Conservation (phyloP, 2,888 invertebrate species). For the Acanthosepion esculentum region DNA sequence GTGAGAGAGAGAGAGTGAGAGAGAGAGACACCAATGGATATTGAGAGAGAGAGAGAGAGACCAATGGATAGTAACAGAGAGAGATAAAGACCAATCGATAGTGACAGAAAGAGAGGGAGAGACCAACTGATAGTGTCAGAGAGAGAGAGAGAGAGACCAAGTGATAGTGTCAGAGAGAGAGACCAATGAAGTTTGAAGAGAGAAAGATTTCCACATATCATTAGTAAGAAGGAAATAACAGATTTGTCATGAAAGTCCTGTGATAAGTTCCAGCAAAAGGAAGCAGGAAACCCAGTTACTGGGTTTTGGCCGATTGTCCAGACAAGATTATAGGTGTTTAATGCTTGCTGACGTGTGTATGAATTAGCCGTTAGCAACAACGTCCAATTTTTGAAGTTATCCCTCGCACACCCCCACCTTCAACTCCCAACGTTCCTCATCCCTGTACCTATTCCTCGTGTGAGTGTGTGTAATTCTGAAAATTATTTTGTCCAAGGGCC, state of each 20-base stretch:
- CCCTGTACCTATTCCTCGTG: background rate
- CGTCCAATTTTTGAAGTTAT: background rate
- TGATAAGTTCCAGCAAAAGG: background rate
- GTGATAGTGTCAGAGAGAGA: too few species aligned
- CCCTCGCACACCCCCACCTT: background rate
- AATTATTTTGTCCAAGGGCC: background rate
- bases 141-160: too few species aligned
- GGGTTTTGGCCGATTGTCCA: background rate
- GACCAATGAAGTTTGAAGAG: too few species aligned
- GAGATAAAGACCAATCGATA: too few species aligned
- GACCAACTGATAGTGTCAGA: too few species aligned
- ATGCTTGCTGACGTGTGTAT: background rate
- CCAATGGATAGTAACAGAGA: too few species aligned
- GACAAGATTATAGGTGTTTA: slow-evolving; percentile 38
- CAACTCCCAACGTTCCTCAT: too few species aligned
- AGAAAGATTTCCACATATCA: background rate
- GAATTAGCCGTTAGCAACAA: slow-evolving; percentile 38
- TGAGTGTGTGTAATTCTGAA: background rate
- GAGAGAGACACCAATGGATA: background rate
- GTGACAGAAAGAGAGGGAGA: background rate
- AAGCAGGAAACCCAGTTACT: background rate
- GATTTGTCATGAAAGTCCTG: too few species aligned
- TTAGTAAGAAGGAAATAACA: too few species aligned
- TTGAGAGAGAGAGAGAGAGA: too few species aligned
- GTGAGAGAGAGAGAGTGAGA: too few species aligned